Percentiles rank a stretch among this genome's conserved stretches.
phyloP scores from a whole-genome alignment of 1,140 invertebrate genomes.

The Leptoteleia sp. region DNA sequence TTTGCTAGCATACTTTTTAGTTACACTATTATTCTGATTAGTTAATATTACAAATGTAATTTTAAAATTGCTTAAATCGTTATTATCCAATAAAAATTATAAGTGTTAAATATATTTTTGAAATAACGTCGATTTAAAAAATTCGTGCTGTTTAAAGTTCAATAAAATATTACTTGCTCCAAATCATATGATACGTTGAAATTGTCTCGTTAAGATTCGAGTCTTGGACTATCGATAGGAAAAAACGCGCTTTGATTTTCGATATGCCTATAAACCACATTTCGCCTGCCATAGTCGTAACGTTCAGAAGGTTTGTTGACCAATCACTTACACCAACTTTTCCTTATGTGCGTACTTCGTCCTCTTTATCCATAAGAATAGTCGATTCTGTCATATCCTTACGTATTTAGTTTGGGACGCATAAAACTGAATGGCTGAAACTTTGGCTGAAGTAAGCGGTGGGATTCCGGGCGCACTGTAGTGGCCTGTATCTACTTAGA shows the following conservation, averaged over 20 bases:
- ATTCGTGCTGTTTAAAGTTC: no score
- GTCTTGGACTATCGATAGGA: no score
- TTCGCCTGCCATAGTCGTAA: slow-evolving; percentile 20
- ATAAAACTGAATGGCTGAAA: slow-evolving; percentile 78
- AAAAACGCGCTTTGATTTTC: slow-evolving; percentile 22
- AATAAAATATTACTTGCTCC: no score
- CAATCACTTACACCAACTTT: slow-evolving; percentile 74
- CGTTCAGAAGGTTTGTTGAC: slow-evolving; percentile 67
- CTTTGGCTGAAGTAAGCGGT: slow-evolving; percentile 75
- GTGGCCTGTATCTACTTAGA: slow-evolving; percentile 61
- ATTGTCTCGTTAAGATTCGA: no score
- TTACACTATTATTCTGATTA: background rate
- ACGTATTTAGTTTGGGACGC: slow-evolving; percentile 73
- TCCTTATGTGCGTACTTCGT: slow-evolving; percentile 59
- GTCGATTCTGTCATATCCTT: slow-evolving; percentile 66
- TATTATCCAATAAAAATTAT: no score
- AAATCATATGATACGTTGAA: no score
- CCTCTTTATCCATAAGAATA: slow-evolving; percentile 64
- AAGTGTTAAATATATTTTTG: no score
- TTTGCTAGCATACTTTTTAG: background rate
- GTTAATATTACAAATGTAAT: no score
- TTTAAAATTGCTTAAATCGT: no score
- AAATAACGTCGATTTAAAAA: no score
- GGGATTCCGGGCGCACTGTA: slow-evolving; percentile 52
- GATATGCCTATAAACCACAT: slow-evolving; percentile 30